Evolutionary conservation across 2,888 invertebrate genomes (phyloP), one percentile per base, ranked within the genome.

Genomic region (Andricus quercusramuli): DNA sequence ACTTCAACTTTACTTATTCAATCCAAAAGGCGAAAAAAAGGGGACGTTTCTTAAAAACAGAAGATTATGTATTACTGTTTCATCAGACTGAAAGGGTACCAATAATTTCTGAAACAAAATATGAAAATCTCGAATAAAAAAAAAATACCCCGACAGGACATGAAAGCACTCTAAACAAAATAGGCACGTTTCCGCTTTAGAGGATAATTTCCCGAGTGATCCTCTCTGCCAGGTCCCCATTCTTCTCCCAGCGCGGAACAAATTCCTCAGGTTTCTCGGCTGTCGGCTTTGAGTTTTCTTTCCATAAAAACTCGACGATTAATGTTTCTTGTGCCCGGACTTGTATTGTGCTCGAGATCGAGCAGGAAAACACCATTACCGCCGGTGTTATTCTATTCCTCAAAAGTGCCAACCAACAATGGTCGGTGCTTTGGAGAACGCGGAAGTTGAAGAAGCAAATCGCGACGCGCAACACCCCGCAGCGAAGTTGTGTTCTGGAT

Each of bases 401-500:
- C 70, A 80, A 76, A 78, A 67, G 59, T 64, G 67, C 78, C 80
- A 80, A 82, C 80, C 76, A 56, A 20, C 76, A 56, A 65, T 80
- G 68, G 81, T 64, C 64, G 78, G 79, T 83, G 82, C 67, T 80
- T 82, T 70, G 81, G 82, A 78, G 85, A 85, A 87, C 86, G 85
- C 86, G 87, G 86, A 87, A 87, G 85, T 84, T 79, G 66, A 66
- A 62, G 80, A 78, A 65, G 77, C 41, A 44, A 20, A 79, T 79
- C 84, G 85, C 85, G 84, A 84, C 79, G 83, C 82, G 82, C 83
- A 81, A 85, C 79, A 74, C 82, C 80, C 76, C 79, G 82, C 79
- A 80, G 80, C 77, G 77, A 78, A 13, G 74, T 78, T 83, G 83
- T 80, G 79, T 67, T 78, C 78, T 25, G 77, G 13, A 37, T 67